These are phyloP conservation scores for Choloepus didactylus DNA, from an alignment of 2,797 vertebrate genomes.

Conservation along the genomic window DNA sequence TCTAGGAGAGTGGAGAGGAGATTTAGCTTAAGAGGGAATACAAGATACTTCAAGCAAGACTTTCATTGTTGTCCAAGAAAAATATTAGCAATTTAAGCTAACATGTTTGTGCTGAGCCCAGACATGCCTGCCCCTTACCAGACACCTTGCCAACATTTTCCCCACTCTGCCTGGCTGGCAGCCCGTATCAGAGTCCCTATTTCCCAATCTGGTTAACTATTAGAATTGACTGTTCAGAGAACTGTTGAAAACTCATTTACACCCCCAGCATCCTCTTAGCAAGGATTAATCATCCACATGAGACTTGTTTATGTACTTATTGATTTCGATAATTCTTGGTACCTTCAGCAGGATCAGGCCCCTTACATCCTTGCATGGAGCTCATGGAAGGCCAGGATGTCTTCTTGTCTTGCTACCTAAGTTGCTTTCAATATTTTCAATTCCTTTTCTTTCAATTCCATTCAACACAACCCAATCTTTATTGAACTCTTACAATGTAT, in stretches of 20 bases:
- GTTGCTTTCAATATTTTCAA: neutral
- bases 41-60: slow-evolving; percentile 73
- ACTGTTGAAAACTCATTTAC: slow-evolving; percentile 41
- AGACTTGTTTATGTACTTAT: slow-evolving; percentile 65
- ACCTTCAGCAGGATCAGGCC: neutral
- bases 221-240: slow-evolving; percentile 1
- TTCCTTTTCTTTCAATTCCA: neutral
- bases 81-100: slow-evolving; percentile 81
- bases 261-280: slow-evolving; percentile 48
- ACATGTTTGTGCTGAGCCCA: slow-evolving; percentile 70
- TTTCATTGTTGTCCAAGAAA: slow-evolving; percentile 86
- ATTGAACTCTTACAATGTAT: neutral
- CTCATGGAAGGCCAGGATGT: neutral
- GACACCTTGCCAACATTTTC: slow-evolving; percentile 60
- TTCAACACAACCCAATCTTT: neutral
- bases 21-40: slow-evolving; percentile 63
- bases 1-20: neutral
- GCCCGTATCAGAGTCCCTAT: neutral
- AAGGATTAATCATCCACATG: slow-evolving; percentile 69
- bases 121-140: neutral
- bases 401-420: neutral
- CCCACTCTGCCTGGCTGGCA: slow-evolving; percentile 10
- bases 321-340: slow-evolving; percentile 59
- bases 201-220: slow-evolving; percentile 29
- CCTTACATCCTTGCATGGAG: neutral